Percentiles rank a stretch among this genome's conserved stretches.
Evolutionary conservation across 1,140 invertebrate species (phyloP).

Genomic region (Parapsyche elsis): DNA sequence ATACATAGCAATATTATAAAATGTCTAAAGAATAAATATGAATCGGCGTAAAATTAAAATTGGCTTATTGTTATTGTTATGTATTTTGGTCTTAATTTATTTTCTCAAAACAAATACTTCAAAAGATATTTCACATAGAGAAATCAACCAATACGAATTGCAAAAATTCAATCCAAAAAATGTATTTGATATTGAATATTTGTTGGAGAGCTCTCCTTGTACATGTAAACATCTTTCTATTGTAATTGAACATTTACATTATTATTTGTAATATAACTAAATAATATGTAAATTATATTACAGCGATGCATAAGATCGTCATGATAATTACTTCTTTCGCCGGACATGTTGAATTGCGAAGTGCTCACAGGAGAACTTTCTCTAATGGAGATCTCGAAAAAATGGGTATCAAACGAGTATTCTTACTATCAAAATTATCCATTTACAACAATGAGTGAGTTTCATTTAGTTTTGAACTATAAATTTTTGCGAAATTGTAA

Average conservation of each 20-base stretch:
- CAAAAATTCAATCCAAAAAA: not conserved
- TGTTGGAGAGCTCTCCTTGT: slow-evolving; percentile 42
- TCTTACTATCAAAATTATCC: slow-evolving; percentile 75
- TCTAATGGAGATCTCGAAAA: slow-evolving; percentile 67
- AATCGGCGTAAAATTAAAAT: too few species aligned
- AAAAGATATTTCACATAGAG: not conserved
- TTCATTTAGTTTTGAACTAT: not conserved
- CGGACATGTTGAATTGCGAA: slow-evolving; percentile 75
- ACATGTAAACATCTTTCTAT: slow-evolving; percentile 31
- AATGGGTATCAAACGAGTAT: slow-evolving; percentile 73
- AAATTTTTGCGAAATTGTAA: not conserved
- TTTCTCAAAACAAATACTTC: too few species aligned
- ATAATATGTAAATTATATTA: slow-evolving; percentile 18
- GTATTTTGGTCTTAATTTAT: too few species aligned
- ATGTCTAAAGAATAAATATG: too few species aligned
- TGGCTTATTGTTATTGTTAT: not conserved
- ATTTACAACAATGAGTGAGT: slow-evolving; percentile 63
- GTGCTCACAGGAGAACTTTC: slow-evolving; percentile 76
- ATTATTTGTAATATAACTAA: not conserved
- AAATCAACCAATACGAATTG: not conserved
- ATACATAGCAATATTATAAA: not conserved
- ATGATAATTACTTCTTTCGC: slow-evolving; percentile 82
- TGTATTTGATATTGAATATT: slow-evolving; percentile 22
- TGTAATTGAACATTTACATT: not conserved
- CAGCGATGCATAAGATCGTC: slow-evolving; percentile 58